A percentile compares a stretch with the other conserved stretches of the same genome.
Conservation (phyloP, 2,113 vertebrate species). For the Spermophilus dauricus region DNA sequence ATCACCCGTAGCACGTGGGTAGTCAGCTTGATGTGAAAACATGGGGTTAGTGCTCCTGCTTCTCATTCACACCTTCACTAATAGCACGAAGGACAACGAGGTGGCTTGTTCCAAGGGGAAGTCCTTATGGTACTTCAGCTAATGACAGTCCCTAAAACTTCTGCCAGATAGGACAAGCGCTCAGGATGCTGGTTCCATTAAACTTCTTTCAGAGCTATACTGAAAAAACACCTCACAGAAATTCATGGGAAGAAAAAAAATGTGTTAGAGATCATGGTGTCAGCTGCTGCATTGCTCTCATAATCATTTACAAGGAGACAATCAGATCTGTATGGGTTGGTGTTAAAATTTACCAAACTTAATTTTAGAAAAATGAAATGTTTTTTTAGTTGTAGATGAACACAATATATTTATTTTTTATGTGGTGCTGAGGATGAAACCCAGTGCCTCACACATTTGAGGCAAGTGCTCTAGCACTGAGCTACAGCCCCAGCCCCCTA, state of each 20-base stretch:
- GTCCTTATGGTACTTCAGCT: slow-evolving; percentile 44
- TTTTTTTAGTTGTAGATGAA: no score
- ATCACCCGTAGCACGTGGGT: background rate
- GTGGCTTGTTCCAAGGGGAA: slow-evolving; percentile 20
- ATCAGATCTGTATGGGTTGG: background rate
- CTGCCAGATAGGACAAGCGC: background rate
- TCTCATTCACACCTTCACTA: slow-evolving; percentile 1
- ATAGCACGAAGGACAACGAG: background rate
- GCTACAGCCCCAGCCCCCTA: no score
- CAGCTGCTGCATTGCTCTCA: background rate
- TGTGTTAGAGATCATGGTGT: rapidly evolving
- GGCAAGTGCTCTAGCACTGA: no score
- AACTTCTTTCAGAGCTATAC: background rate
- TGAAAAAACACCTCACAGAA: background rate
- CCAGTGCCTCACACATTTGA: no score
- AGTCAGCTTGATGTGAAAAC: background rate
- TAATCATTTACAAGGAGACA: background rate
- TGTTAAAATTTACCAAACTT: background rate
- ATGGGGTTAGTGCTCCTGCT: background rate
- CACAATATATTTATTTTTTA: no score
- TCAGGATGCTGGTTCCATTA: background rate
- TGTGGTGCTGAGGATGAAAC: no score
- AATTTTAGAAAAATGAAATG: no score
- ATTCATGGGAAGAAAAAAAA: background rate
- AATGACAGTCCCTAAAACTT: background rate